Evolutionary conservation across 2,113 vertebrate species (phyloP).

Genomic region (Platichthys flesus): DNA sequence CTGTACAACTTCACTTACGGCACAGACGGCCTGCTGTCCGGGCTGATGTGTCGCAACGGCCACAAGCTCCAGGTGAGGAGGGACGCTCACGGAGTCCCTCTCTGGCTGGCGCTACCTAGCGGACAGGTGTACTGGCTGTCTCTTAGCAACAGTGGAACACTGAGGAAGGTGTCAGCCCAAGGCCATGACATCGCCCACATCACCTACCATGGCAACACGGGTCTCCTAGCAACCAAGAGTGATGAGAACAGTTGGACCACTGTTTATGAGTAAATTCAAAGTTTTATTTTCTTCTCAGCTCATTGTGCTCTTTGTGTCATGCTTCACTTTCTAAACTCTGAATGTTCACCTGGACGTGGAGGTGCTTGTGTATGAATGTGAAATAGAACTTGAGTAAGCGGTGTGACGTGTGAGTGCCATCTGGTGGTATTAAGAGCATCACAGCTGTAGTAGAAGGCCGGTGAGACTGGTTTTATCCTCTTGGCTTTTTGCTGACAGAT

Average conservation of each 20-base stretch:
- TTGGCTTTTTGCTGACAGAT: slow-evolving; percentile 46
- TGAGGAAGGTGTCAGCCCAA: slow-evolving; percentile 94
- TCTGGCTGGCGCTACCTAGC: slow-evolving; percentile 93
- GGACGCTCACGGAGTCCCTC: slow-evolving; percentile 89
- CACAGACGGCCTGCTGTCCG: slow-evolving; percentile 85
- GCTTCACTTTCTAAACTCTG: background rate
- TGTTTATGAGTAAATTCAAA: slow-evolving; percentile 91
- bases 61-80: slow-evolving; percentile 89
- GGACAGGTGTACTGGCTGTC: slow-evolving; percentile 96
- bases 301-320: background rate
- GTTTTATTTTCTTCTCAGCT: slow-evolving; percentile 28
- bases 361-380: slow-evolving; percentile 23
- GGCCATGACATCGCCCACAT: slow-evolving; percentile 95
- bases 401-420: slow-evolving; percentile 74
- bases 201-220: slow-evolving; percentile 94
- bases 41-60: slow-evolving; percentile 85
- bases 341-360: slow-evolving; percentile 1
- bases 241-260: slow-evolving; percentile 98
- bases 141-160: slow-evolving; percentile 91
- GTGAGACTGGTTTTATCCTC: background rate
- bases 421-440: slow-evolving; percentile 60
- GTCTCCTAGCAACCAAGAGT: slow-evolving; percentile 95
- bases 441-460: background rate
- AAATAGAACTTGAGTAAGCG: slow-evolving; percentile 5
- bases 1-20: slow-evolving; percentile 95